Base-by-base conservation (phyloP, 2,888 invertebrate genomes). In the Melanostoma scalare region DNA sequence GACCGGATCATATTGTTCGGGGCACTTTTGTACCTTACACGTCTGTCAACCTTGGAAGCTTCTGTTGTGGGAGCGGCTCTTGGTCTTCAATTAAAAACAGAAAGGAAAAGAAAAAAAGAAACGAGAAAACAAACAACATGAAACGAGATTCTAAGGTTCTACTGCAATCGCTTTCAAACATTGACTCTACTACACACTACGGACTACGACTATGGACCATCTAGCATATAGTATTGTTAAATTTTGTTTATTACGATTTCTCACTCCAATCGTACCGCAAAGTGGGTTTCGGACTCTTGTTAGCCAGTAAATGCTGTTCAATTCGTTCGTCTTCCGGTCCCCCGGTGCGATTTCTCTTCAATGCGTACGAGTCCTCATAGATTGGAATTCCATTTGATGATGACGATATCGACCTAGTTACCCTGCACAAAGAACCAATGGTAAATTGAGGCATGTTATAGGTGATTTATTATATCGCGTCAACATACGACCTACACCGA, bases 361-460 rank as follows among this genome's bases (percentile, higher is more conserved):
- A 38, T 2, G 88, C 88, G 76, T 90, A 90, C 20, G 91, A 89
- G 81, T 90, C 91, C 68, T 89, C 87, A 74, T 90, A 89, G 52
- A 90, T 87, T n/a, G 89, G 87, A 71, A 91, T 87, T 48, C 91
- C 92, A 87, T 88, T 88, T 40, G 86, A 85, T 4, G 86, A 53
- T 3, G 86, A 86, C 6, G 88, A 78, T 87, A 92, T 89, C 44
- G 91, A 91, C 67, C 92, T 90, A 85, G 90, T 87, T 85, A 87
- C 88, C 84, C 92, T 90, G 36, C 31, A 72, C 30, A 58, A 10
- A 8, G 20, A 9, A 8, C 6, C 9, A 20, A 8, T 20, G 1
- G 48, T 30, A 38, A 50, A 76, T 8, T 20, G 42, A 36, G 10
- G 33, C 4, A 44, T 72, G 10, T 38, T 31, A 48, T 56, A 56